Evolutionary conservation across 2,113 vertebrate genomes (phyloP), one percentile per base, ranked within the genome.

Genomic region (Oncorhynchus nerka): DNA sequence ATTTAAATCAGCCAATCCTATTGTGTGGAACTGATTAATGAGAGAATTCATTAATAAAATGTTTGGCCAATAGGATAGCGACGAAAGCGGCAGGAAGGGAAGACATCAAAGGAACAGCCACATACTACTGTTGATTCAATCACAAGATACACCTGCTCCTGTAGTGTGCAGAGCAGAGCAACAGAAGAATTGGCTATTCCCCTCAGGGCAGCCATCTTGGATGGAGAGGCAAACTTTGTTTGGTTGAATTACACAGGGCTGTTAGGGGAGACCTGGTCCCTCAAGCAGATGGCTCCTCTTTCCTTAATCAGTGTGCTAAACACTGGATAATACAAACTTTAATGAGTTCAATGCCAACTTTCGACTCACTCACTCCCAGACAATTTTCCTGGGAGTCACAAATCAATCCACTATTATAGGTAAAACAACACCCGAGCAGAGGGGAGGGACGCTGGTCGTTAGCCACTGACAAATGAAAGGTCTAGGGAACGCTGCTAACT

Each of bases 261-360:
- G 89, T 70, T 80, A 81, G 78, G 90, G 86, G 89, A 92, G 76
- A 75, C 22, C 8, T 3, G 4, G 51, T 91, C 83, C 91, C 92
- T 68, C 64, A 86, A 93, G 91, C 93, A 93, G 93, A 93, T 94
- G 92, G 91, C 89, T 90, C 79, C 79, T 87, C 87, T 90, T 82
- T 79, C 87, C 73, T 79, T 88, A 86, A 92, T 91, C 89, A 87
- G 83, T 82, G 81, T 75, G 79, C 89, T 90, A 88, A 93, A 92
- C 89, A 90, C 86, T 87, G 85, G 86, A 87, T 92, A 82, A 90
- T 88, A 83, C 86, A 90, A 93, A 92, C 90, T 93, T 92, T 90
- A 92, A 92, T 92, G 87, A 92, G 88, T 92, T 92, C 85, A 92
- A 89, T 89, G 82, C 82, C 84, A 93, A 91, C 88, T 92, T 92